Percentiles rank a stretch among this genome's conserved stretches.
Conservation (phyloP, 2,113 vertebrate species). For the Tachuris rubrigastra region DNA sequence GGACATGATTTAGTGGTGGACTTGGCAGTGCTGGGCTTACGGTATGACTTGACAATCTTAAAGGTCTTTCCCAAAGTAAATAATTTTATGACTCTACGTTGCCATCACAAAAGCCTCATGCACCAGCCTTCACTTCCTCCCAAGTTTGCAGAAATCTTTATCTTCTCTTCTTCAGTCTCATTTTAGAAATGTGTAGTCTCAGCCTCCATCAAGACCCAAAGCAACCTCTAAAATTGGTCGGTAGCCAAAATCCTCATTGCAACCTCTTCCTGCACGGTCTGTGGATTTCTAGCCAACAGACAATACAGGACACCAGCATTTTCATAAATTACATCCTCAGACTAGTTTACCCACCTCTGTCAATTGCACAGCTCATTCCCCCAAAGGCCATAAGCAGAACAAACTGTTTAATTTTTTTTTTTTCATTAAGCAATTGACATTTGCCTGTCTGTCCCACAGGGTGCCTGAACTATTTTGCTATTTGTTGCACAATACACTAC, state of each 20-base stretch:
- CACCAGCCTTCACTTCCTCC: background rate
- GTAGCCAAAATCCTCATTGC: background rate
- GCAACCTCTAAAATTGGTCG: background rate
- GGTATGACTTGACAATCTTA: background rate
- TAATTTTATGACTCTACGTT: background rate
- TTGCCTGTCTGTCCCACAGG: conserved; percentile 22
- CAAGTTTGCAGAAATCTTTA: background rate
- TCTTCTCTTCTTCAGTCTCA: background rate
- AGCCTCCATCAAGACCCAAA: background rate
- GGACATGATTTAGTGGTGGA: background rate
- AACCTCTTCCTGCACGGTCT: fast-evolving
- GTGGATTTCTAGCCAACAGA: background rate
- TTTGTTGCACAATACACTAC: conserved; percentile 38
- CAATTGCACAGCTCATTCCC: background rate
- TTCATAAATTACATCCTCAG: background rate
- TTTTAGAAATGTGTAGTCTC: background rate
- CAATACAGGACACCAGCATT: background rate
- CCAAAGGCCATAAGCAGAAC: background rate
- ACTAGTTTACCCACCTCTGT: background rate
- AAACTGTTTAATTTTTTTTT: background rate
- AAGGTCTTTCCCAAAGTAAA: background rate
- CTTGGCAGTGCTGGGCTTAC: background rate
- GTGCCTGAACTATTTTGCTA: conserved; percentile 23
- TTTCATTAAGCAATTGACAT: conserved; percentile 28
- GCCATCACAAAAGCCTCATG: background rate